Percentiles rank a stretch among this genome's conserved stretches.
Evolutionary conservation across 1,140 invertebrate genomes (phyloP).

Genomic region (Cecropterus lyciades): DNA sequence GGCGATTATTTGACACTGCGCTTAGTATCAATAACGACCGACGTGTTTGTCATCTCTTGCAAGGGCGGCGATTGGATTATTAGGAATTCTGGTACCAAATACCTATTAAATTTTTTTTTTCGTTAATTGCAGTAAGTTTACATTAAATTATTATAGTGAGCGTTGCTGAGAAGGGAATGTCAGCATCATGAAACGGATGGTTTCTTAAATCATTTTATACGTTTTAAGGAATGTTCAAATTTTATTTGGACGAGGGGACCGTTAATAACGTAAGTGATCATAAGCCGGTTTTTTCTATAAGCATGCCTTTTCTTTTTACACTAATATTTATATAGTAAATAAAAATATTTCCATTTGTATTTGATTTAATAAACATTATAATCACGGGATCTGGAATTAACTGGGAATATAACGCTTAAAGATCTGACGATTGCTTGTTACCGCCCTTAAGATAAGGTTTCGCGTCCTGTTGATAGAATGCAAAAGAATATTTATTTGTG

Average conservation of each 20-base stretch:
- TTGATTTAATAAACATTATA: neutral
- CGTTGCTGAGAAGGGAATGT: too few relatives aligned
- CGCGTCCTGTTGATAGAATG: neutral
- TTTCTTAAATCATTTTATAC: conserved; percentile 4
- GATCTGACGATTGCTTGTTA: neutral
- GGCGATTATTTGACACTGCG: too few relatives aligned
- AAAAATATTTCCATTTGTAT: neutral
- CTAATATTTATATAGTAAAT: neutral
- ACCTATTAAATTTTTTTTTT: neutral
- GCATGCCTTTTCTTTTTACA: conserved; percentile 51
- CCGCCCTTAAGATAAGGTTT: neutral
- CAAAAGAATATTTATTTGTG: neutral
- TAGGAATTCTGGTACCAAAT: too few relatives aligned
- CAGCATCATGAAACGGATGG: too few relatives aligned
- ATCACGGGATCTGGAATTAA: conserved; percentile 5
- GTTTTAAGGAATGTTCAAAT: conserved; percentile 41
- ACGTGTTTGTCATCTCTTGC: too few relatives aligned
- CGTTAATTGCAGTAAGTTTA: neutral
- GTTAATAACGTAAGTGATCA: conserved; percentile 69
- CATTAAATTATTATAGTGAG: neutral
- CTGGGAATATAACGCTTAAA: neutral
- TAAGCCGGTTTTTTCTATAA: conserved; percentile 64
- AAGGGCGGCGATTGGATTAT: too few relatives aligned
- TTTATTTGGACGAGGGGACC: conserved; percentile 36
- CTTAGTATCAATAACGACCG: too few relatives aligned